Percentiles rank a stretch among this genome's conserved stretches.
These are phyloP conservation scores for Stichopus horrens DNA, from an alignment of 53 echinoderm and acorn worm genomes.

Conservation along the genomic window DNA sequence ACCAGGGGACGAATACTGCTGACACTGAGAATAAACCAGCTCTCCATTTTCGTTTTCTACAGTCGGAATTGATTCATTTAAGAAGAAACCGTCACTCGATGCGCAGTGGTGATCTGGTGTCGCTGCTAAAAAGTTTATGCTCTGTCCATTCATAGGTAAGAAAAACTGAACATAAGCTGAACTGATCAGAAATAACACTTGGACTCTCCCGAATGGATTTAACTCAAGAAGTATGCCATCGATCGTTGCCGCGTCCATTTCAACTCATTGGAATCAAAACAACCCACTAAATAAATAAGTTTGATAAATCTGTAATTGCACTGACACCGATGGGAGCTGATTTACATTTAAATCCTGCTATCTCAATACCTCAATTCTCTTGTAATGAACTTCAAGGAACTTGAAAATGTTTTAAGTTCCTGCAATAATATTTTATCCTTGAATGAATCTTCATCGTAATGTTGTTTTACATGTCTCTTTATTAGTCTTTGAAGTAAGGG, in stretches of 20 bases:
- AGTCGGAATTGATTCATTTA: background rate
- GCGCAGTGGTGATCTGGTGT: slow-evolving; percentile 68
- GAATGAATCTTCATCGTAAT: too few relatives aligned
- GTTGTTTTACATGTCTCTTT: too few relatives aligned
- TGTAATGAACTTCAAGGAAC: too few relatives aligned
- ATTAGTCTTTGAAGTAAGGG: too few relatives aligned
- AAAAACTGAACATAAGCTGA: slow-evolving; percentile 22
- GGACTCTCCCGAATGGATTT: slow-evolving; percentile 8
- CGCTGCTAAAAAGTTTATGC: slow-evolving; percentile 75
- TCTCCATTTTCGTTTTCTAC: slow-evolving; percentile 29
- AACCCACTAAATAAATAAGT: too few relatives aligned
- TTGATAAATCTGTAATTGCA: too few relatives aligned
- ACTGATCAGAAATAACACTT: background rate
- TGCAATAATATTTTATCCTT: too few relatives aligned
- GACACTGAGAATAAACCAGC: slow-evolving; percentile 54
- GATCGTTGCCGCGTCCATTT: background rate
- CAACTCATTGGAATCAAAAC: too few relatives aligned
- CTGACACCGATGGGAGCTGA: too few relatives aligned
- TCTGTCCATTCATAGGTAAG: slow-evolving; percentile 12
- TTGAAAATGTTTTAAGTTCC: too few relatives aligned
- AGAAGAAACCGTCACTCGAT: background rate
- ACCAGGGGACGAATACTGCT: slow-evolving; percentile 56
- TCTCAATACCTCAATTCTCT: too few relatives aligned
- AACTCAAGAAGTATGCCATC: slow-evolving; percentile 14
- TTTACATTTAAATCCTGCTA: too few relatives aligned